A percentile compares a stretch with the other conserved stretches of the same genome.
Evolutionary conservation across 2,113 vertebrate genomes (phyloP).

Genomic region (Entomyzon cyanotis): DNA sequence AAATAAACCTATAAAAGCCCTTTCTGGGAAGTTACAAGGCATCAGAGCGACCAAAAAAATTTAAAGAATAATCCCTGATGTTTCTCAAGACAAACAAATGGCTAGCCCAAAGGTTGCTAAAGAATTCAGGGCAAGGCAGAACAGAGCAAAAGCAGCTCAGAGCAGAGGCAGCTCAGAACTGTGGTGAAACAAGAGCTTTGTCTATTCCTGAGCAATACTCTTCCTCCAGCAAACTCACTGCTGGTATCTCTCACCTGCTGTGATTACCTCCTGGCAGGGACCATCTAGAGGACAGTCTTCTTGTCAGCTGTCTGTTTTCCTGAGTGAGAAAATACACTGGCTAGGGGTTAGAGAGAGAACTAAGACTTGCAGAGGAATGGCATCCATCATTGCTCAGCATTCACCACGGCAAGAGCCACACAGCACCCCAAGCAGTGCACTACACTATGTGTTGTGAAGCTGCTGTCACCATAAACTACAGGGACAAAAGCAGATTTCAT

Average conservation of each 20-base stretch:
- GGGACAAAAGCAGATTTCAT: neutral
- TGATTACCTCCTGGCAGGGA: neutral
- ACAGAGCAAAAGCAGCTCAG: neutral
- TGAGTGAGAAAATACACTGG: fast-evolving
- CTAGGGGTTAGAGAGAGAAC: neutral
- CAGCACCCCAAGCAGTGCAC: neutral
- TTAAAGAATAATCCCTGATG: neutral
- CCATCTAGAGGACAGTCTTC: neutral
- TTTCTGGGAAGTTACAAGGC: constrained; percentile 36
- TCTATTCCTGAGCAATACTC: neutral
- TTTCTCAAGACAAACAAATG: constrained; percentile 10
- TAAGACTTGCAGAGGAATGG: neutral
- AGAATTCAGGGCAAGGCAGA: neutral
- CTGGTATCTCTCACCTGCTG: neutral
- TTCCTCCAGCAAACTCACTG: neutral
- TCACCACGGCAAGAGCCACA: neutral
- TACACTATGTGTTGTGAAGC: fast-evolving
- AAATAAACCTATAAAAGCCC: constrained; percentile 16
- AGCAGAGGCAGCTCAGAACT: neutral
- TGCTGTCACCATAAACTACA: neutral
- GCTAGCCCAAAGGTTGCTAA: neutral
- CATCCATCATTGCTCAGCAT: fast-evolving
- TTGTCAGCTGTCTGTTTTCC: neutral
- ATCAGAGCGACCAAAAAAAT: neutral
- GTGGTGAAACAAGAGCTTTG: neutral